These are phyloP conservation scores for Agelas oroides DNA, from an alignment of 37 sponge, comb jelly and placozoan species.

Conservation along the genomic window DNA sequence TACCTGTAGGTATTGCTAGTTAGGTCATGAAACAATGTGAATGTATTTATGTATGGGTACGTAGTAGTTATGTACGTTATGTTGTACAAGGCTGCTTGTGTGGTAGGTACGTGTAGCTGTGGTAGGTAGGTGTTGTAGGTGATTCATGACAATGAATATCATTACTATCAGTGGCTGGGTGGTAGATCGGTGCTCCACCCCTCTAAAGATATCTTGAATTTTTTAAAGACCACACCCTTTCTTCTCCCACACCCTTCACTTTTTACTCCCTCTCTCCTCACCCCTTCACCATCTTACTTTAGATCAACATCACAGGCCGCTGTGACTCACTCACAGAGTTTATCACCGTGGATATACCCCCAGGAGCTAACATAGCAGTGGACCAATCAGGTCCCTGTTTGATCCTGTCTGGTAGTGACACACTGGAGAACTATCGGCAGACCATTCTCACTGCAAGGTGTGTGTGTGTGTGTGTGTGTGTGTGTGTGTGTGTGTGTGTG, in stretches of 20 bases:
- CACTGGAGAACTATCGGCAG: slow-evolving; percentile 47
- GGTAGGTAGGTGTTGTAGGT: no score
- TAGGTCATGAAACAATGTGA: no score
- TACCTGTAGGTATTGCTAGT: no score
- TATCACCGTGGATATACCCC: neutral
- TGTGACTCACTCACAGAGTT: slow-evolving; percentile 25
- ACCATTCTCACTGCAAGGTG: slow-evolving; percentile 53
- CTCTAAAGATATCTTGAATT: no score
- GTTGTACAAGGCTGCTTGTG: no score
- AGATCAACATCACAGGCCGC: slow-evolving; percentile 24
- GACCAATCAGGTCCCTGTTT: slow-evolving; percentile 40
- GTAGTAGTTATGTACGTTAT: no score
- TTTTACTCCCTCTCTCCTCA: neutral
- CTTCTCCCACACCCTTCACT: neutral
- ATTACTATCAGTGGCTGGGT: no score
- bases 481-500: no score
- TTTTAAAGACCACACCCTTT: neutral
- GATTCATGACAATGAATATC: no score
- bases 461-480: neutral
- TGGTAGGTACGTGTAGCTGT: no score
- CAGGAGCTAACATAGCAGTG: slow-evolving; percentile 27
- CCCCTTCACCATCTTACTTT: neutral
- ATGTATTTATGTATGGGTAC: no score
- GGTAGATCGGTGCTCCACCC: no score
- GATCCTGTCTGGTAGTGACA: slow-evolving; percentile 45